Evolutionary conservation across 2,888 invertebrate species (phyloP).

Genomic region (Campopleginae sp.): DNA sequence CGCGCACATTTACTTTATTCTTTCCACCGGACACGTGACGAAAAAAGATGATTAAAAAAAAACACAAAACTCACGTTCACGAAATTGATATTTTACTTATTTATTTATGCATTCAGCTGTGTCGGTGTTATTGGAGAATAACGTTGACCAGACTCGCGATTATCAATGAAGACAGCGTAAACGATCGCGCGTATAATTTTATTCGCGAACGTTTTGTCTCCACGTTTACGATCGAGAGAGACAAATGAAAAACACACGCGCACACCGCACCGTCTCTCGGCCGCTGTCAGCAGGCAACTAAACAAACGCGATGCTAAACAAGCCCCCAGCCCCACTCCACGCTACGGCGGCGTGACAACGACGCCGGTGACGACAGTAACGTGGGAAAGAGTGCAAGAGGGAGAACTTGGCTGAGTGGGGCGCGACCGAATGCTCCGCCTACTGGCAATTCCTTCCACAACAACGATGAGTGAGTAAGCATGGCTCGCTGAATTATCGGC

Average conservation of each 20-base stretch:
- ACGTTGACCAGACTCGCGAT: background rate
- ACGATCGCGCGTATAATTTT: background rate
- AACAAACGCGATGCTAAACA: constrained; percentile 81
- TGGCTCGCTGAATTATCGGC: constrained; percentile 39
- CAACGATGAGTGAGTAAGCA: background rate
- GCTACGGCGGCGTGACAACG: constrained; percentile 74
- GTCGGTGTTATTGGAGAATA: background rate
- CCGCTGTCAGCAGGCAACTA: constrained; percentile 84
- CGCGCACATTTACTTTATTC: constrained; percentile 37
- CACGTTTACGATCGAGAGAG: constrained; percentile 9
- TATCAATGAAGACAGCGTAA: constrained; percentile 5
- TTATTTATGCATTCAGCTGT: background rate
- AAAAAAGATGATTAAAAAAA: background rate
- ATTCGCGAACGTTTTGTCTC: constrained; percentile 21
- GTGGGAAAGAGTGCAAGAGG: constrained; percentile 52
- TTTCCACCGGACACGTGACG: constrained; percentile 40
- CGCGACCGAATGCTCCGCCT: constrained; percentile 69
- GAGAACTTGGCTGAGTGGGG: background rate
- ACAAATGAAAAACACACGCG: constrained; percentile 64
- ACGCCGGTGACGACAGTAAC: constrained; percentile 48
- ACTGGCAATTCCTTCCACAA: constrained; percentile 33
- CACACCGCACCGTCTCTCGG: constrained; percentile 77
- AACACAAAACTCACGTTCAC: constrained; percentile 41
- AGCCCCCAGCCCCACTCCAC: constrained; percentile 81
- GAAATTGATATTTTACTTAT: constrained; percentile 24